Base-by-base conservation (phyloP, 2,113 vertebrate species). In the Paratilapia polleni region DNA sequence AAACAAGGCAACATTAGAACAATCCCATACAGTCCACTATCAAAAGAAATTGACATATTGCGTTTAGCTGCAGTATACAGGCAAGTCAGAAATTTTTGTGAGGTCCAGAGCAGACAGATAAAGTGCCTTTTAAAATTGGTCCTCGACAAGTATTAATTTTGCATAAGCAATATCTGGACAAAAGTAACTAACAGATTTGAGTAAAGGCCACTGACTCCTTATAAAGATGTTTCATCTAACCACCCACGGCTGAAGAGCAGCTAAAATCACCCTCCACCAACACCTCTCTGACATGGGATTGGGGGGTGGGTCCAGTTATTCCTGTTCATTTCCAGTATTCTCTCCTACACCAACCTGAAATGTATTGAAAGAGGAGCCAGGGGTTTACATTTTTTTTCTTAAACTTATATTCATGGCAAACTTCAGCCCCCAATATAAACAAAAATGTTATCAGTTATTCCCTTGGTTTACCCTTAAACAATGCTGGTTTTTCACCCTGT, bases 1-100 rank as follows among this genome's bases (percentile, higher is more conserved):
- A 52, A 62, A 9, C 2, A n/a, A 26, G 0, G 1, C 1, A 10
- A 15, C 43, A 13, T 3, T 4, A 3, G 1, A 60, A 13, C 24
- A 6, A 14, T 11, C n/a, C 24, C 73, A 76, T 15, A 26, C n/a
- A 43, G 38, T 66, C n/a, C 22, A 1, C 15, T 36, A 43, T 66
- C 43, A 38, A 66, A 43, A 66, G 17, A 4, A 43, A 4, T 43
- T 24, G n/a, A 24, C 24, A 17, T n/a, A 43, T 24, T 24, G 4
- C 5, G 38, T 43, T 66, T 26, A 24, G 41, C 11, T 47, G 26
- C 64, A 68, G 41, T 17, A 2, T 6, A 17, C 14, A 15, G 14
- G 47, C 47, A 36, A 63, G 26, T 10, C 9, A 36, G 59, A 8
- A 3, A 4, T 1, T 28, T 31, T 61, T 17, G 12, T 31, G 13